Evolutionary conservation across 2,113 vertebrate genomes (phyloP), one percentile per base, ranked within the genome.

Genomic region (Odocoileus hemionus): DNA sequence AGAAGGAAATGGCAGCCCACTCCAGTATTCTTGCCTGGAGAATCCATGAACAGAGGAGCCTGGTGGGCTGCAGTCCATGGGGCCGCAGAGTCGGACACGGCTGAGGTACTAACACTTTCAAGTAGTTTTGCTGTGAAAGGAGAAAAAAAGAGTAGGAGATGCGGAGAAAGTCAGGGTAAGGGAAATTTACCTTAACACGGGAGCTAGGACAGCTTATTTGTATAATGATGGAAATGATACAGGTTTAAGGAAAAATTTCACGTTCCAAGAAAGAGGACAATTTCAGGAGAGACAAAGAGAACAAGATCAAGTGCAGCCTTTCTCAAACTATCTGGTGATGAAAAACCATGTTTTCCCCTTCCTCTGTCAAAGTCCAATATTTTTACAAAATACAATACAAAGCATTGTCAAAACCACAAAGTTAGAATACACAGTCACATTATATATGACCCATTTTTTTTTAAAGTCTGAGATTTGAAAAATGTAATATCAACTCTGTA

Each of bases 331-430:
- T 54, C 28, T 91, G 17, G 43, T 70, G 23, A 94, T 8, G 9
- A 70, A 87, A 96, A 87, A 61, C 11, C 28, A 86, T n/a, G 17
- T 50, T 58, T 80, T 55, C 16, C 2, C 19, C 13, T 28, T 23
- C 54, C 12, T 39, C 88, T 61, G 13, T 80, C n/a, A 52, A 89
- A 78, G 13, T 39, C 33, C 57, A 64, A 6, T 79, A 25, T 19
- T 96, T 94, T 78, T 76, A 43, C 45, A n/a, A 88, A 91, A 84
- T 79, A 25, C 6, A 79, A 21, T 67, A 67, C 15, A 83, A 58
- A 58, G 30, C 52, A 90, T 17, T 64, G 58, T 74, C 33, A 39
- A 13, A 82, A 23, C 30, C 45, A 80, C 39, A 76, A 70, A 92
- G 30, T 52, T 60, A 78, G 39, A 86, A 67, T 87, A 43, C 8